Evolutionary conservation across 2,888 invertebrate genomes (phyloP).

Genomic region (Lasiommata megera): DNA sequence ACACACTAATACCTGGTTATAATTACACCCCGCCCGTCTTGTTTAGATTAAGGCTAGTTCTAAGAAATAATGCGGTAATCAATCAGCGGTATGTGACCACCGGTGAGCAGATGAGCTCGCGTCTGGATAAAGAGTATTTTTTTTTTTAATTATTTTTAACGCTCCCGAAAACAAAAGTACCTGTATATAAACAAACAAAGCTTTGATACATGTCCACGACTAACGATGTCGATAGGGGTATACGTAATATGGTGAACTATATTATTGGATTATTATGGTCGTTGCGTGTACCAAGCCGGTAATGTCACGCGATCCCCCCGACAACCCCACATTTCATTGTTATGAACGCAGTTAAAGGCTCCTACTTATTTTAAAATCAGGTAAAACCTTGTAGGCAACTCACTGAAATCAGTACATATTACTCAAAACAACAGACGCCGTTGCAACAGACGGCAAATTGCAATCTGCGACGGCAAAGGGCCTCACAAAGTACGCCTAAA

Average conservation of each 20-base stretch:
- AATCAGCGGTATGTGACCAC: too few relatives aligned
- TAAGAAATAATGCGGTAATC: too few relatives aligned
- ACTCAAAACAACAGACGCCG: background rate
- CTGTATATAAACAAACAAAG: background rate
- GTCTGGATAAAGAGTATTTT: too few relatives aligned
- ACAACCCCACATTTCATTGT: constrained; percentile 31
- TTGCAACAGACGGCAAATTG: too few relatives aligned
- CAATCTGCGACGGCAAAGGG: too few relatives aligned
- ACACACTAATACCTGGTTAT: too few relatives aligned
- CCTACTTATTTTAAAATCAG: constrained; percentile 14
- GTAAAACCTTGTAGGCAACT: background rate
- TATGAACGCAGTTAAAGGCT: constrained; percentile 16
- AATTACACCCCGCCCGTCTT: too few relatives aligned
- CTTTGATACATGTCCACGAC: background rate
- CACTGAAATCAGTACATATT: background rate
- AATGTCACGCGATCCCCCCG: constrained; percentile 50
- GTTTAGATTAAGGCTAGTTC: too few relatives aligned
- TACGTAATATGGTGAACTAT: constrained; percentile 36
- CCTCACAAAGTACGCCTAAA: too few relatives aligned
- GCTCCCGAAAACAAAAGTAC: too few relatives aligned
- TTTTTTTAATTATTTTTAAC: too few relatives aligned
- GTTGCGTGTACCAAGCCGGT: constrained; percentile 52
- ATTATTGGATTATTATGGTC: constrained; percentile 50
- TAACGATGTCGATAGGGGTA: constrained; percentile 37
- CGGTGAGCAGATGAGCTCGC: too few relatives aligned